These are phyloP conservation scores for Poecile atricapillus DNA, from an alignment of 2,113 vertebrate species.

Conservation along the genomic window DNA sequence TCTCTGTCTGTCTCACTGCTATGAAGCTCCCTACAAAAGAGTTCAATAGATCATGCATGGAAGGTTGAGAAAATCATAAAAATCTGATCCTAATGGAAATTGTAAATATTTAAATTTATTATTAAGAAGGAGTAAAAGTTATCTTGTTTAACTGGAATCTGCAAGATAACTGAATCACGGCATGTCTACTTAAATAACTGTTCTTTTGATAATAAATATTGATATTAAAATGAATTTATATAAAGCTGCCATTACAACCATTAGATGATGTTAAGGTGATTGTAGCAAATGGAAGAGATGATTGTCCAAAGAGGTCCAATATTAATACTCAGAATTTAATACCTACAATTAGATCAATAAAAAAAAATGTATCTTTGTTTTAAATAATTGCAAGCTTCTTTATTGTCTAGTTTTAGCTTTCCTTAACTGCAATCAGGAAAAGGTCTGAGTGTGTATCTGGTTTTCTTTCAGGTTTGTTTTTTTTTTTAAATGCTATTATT, in stretches of 20 bases:
- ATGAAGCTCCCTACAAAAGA: not conserved
- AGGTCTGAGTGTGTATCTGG: not conserved
- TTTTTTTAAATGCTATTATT: constrained; percentile 10
- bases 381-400: not conserved
- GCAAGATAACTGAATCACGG: not conserved
- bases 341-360: not conserved
- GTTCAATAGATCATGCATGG: not conserved
- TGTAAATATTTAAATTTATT: not conserved
- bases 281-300: not conserved
- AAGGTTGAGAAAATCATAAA: not conserved
- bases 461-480: not conserved
- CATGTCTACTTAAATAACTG: not conserved
- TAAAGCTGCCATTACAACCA: not conserved
- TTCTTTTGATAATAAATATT: not conserved
- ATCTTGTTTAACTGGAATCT: not conserved
- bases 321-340: not conserved
- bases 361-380: not conserved
- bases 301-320: not conserved
- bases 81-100: not conserved
- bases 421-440: not conserved
- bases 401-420: not conserved
- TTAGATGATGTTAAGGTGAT: not conserved
- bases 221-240: not conserved
- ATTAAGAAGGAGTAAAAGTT: not conserved
- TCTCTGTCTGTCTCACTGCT: not conserved